A percentile compares a stretch with the other conserved stretches of the same genome.
phyloP scores from a whole-genome alignment of 2,888 invertebrate species.

The Philonicus albiceps region DNA sequence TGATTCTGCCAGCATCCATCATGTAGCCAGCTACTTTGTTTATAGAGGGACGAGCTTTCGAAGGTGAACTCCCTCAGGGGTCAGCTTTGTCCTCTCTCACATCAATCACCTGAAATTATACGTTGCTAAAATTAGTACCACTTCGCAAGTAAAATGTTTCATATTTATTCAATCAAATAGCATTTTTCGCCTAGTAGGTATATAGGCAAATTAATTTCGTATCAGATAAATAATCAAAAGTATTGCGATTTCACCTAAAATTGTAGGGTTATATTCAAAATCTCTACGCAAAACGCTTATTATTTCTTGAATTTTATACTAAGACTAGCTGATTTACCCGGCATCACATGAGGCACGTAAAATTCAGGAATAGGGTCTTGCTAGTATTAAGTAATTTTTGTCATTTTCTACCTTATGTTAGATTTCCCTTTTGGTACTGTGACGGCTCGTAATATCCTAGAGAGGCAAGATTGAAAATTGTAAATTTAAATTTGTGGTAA shows the following conservation, averaged over 20 bases:
- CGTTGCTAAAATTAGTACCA: neutral
- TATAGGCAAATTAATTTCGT: neutral
- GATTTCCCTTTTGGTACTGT: too few species aligned
- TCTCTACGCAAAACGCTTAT: neutral
- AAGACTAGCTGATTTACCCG: too few species aligned
- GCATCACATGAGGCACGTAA: too few species aligned
- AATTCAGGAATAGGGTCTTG: too few species aligned
- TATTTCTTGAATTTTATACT: too few species aligned
- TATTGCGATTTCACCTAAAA: neutral
- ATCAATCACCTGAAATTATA: neutral
- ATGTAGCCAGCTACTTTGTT: neutral
- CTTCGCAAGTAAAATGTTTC: neutral
- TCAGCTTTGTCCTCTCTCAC: neutral
- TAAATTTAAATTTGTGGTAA: too few species aligned
- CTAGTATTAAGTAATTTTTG: too few species aligned
- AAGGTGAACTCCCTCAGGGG: neutral
- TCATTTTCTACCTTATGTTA: too few species aligned
- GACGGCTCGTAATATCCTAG: too few species aligned
- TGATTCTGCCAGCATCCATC: neutral
- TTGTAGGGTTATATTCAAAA: neutral
- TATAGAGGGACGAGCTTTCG: neutral
- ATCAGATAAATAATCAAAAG: neutral
- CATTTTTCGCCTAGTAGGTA: neutral
- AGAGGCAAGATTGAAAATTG: too few species aligned
- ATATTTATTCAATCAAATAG: neutral